These are phyloP conservation scores for Lordiphosa fenestrarum DNA, from an alignment of 2,888 invertebrate genomes.

Conservation along the genomic window DNA sequence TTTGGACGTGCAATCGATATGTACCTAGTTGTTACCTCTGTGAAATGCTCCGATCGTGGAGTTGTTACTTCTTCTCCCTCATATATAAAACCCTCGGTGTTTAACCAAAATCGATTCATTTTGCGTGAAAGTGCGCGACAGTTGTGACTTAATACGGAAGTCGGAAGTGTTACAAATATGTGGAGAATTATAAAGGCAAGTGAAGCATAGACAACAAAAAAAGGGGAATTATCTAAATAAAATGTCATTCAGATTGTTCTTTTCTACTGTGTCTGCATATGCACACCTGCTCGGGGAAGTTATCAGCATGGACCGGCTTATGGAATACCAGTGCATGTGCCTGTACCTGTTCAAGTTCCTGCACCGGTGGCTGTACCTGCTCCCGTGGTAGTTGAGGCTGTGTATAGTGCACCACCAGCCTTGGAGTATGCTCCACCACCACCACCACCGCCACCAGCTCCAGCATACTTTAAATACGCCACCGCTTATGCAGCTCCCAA, in stretches of 20 bases:
- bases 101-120: constrained; percentile 56
- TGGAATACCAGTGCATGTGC: constrained; percentile 1
- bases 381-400: constrained; percentile 41
- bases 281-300: constrained; percentile 14
- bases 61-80: constrained; percentile 43
- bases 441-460: constrained; percentile 13
- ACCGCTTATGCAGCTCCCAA: constrained; percentile 17
- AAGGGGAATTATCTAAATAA: background rate
- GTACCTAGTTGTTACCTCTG: constrained; percentile 27
- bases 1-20: constrained; percentile 44
- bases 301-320: constrained; percentile 17
- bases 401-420: constrained; percentile 35
- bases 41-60: constrained; percentile 61
- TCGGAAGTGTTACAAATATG: constrained; percentile 40
- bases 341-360: constrained; percentile 13
- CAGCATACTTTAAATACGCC: constrained; percentile 11
- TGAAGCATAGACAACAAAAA: background rate
- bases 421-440: constrained; percentile 15
- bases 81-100: constrained; percentile 48
- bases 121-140: constrained; percentile 60
- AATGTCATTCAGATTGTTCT: constrained; percentile 10
- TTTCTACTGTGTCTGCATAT: constrained; percentile 1
- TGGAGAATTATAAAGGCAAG: constrained; percentile 36
- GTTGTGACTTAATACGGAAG: constrained; percentile 32
- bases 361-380: constrained; percentile 30